Evolutionary conservation across 2,797 vertebrate genomes (phyloP).

Genomic region (Hoplostethus atlanticus): DNA sequence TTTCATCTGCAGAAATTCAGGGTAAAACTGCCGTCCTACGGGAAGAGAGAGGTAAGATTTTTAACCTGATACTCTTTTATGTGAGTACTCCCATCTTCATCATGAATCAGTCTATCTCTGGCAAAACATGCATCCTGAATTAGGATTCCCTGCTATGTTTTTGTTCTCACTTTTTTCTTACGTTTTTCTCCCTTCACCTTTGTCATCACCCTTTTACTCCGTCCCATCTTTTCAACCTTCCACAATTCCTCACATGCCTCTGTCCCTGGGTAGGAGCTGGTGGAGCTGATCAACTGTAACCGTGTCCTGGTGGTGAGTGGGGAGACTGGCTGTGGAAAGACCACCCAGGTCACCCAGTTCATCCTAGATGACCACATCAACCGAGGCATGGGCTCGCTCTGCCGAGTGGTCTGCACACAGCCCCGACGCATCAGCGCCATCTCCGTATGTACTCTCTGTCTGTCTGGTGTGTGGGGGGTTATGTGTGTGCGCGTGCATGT

Average conservation of each 20-base stretch:
- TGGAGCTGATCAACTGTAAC: slow-evolving; percentile 87
- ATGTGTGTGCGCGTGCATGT: neutral
- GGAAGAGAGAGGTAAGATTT: slow-evolving; percentile 89
- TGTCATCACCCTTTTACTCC: neutral
- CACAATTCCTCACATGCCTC: neutral
- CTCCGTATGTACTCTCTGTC: slow-evolving; percentile 82
- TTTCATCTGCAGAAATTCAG: slow-evolving; percentile 88
- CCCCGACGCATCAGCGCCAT: slow-evolving; percentile 97
- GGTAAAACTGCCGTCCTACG: slow-evolving; percentile 92
- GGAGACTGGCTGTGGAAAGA: slow-evolving; percentile 98
- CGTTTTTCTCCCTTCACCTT: neutral
- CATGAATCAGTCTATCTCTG: neutral
- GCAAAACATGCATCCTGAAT: neutral
- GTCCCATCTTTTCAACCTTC: neutral
- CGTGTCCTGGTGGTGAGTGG: slow-evolving; percentile 95
- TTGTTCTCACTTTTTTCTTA: neutral
- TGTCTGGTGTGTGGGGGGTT: neutral
- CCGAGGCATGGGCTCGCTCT: slow-evolving; percentile 89
- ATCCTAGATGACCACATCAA: slow-evolving; percentile 94
- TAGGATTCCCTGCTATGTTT: neutral
- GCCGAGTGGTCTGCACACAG: slow-evolving; percentile 95
- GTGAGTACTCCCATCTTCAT: neutral
- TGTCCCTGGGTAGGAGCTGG: slow-evolving; percentile 85
- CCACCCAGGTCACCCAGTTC: slow-evolving; percentile 97
- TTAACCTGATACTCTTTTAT: neutral